A percentile compares a stretch with the other conserved stretches of the same genome.
Evolutionary conservation across 2,113 vertebrate genomes (phyloP).

Genomic region (Gnathonemus longibarbis): DNA sequence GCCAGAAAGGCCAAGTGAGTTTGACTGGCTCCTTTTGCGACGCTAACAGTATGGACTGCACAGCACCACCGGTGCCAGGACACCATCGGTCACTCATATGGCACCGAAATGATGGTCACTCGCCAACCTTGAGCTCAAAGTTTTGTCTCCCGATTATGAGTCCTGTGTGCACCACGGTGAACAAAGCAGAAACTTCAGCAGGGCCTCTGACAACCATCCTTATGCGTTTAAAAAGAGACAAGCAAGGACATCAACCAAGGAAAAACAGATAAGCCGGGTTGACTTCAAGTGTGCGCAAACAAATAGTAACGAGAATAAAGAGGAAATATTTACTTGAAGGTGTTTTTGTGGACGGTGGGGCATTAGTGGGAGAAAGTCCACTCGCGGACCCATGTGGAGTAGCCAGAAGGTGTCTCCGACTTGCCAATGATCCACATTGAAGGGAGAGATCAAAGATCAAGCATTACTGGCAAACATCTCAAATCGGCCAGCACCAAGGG

Average conservation of each 20-base stretch:
- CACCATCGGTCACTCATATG: background rate
- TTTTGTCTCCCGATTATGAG: background rate
- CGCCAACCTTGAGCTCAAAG: background rate
- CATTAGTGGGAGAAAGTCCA: background rate
- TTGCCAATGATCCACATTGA: slow-evolving; percentile 16
- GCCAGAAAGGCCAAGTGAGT: background rate
- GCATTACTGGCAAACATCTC: slow-evolving; percentile 33
- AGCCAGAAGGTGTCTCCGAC: background rate
- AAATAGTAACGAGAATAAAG: background rate
- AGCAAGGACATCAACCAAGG: background rate
- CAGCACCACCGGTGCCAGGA: background rate
- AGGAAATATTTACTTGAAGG: background rate
- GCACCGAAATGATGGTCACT: background rate
- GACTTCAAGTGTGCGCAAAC: background rate
- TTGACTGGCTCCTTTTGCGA: background rate
- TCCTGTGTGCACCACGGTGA: background rate
- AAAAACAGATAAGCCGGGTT: background rate
- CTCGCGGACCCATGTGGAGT: background rate
- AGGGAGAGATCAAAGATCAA: slow-evolving; percentile 32
- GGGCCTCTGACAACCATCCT: background rate
- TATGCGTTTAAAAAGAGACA: background rate
- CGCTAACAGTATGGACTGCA: background rate
- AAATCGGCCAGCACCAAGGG: background rate
- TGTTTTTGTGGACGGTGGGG: background rate
- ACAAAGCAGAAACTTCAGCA: background rate